Conservation (phyloP, 2,113 vertebrate species). For the Anolis carolinensis region DNA sequence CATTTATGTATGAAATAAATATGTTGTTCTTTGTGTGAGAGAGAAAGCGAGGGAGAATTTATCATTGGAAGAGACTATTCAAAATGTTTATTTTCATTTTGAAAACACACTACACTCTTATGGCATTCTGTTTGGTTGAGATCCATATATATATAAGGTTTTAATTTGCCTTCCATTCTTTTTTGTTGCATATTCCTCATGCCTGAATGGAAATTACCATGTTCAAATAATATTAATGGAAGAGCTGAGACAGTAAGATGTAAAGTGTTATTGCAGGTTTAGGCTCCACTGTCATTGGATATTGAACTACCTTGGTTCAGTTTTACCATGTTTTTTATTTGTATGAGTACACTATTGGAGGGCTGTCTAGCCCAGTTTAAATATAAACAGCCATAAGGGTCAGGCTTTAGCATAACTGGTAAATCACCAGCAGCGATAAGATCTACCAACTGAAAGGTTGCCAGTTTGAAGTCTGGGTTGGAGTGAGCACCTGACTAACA, state of each 20-base stretch:
- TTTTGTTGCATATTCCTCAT: background rate
- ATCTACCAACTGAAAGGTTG: too few relatives aligned
- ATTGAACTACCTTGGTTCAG: background rate
- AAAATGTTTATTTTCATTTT: background rate
- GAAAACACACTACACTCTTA: background rate
- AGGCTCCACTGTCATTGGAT: background rate
- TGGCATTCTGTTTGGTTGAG: background rate
- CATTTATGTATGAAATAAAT: background rate
- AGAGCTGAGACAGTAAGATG: background rate
- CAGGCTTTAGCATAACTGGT: too few relatives aligned
- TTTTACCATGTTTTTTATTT: background rate
- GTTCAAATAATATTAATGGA: background rate
- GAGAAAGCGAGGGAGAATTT: constrained; percentile 3
- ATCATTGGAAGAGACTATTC: background rate
- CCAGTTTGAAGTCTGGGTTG: too few relatives aligned
- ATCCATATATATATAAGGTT: background rate
- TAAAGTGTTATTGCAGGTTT: background rate
- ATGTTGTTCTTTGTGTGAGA: background rate
- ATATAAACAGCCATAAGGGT: background rate
- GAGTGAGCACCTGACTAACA: too few relatives aligned
- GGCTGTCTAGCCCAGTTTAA: background rate
- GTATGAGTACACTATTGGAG: background rate
- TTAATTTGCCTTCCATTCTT: background rate
- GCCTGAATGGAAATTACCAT: background rate
- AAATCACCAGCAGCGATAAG: too few relatives aligned